These are phyloP conservation scores for Drosophila aldrichi DNA, from an alignment of 2,888 invertebrate species.

Conservation along the genomic window DNA sequence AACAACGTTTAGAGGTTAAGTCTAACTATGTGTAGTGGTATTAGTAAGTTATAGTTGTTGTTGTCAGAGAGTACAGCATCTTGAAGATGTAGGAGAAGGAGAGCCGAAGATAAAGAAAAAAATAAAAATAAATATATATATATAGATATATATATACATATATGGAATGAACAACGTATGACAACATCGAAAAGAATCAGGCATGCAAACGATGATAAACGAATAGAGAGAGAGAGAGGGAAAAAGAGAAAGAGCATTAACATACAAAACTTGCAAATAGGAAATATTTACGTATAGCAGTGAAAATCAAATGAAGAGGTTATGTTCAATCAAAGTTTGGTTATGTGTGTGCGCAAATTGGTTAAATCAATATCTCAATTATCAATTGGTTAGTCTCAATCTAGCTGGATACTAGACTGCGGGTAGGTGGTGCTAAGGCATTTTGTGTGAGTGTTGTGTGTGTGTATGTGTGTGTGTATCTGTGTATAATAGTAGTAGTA, in stretches of 20 bases:
- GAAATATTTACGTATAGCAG: constrained; percentile 48
- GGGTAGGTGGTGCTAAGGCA: constrained; percentile 57
- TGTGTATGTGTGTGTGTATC: too few species aligned
- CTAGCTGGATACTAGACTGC: constrained; percentile 68
- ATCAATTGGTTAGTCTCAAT: constrained; percentile 61
- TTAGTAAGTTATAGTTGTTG: constrained; percentile 40
- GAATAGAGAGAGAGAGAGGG: neutral
- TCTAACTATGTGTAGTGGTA: constrained; percentile 41
- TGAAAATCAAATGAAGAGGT: constrained; percentile 31
- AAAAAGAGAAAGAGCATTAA: constrained; percentile 38
- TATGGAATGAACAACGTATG: constrained; percentile 32
- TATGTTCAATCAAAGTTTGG: constrained; percentile 38
- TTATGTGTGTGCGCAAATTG: constrained; percentile 41
- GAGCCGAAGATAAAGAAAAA: constrained; percentile 29
- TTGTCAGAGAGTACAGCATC: constrained; percentile 43
- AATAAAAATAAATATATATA: neutral
- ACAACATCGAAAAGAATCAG: constrained; percentile 54
- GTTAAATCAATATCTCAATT: constrained; percentile 54
- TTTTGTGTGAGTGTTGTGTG: constrained; percentile 26
- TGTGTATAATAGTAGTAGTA: neutral
- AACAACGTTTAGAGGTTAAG: constrained; percentile 70
- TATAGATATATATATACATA: neutral
- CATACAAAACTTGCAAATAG: constrained; percentile 59
- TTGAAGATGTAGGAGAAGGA: constrained; percentile 18
- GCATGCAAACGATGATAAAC: constrained; percentile 59